Evolutionary conservation across 2,797 vertebrate species (phyloP), one percentile per base, ranked within the genome.

Genomic region (Amblyopsis hoosieri): DNA sequence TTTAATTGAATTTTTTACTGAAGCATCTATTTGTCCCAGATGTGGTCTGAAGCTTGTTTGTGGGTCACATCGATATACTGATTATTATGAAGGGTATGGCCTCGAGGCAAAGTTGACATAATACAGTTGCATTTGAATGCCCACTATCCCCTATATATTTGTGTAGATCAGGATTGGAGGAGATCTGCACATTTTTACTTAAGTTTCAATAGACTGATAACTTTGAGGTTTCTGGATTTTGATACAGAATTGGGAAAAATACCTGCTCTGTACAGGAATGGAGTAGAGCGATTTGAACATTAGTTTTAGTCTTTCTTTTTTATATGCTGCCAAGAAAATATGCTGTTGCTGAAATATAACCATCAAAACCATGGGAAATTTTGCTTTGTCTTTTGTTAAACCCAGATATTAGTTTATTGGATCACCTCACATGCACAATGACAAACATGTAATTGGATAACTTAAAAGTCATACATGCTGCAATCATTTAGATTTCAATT

Each of bases 301-400:
- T 91, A 90, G 83, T 76, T 80, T 79, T 90, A 90, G 89, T 91
- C 74, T 81, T 69, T 83, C 87, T 85, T 84, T 86, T 90, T 84
- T 92, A 92, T 93, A 92, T 92, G 85, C 89, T 91, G 89, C 90
- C 90, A 90, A 87, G 90, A 92, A 91, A 91, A 88, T 82, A 88
- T 89, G 84, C 88, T 87, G 85, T 91, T 92, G 87, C 89, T 93
- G 75, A 94, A 94, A 93, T 93, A 94, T 93, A 93, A 91, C 85
- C 84, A 85, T 89, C 80, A 85, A 91, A 92, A 87, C 80, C 85
- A 89, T 84, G 81, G 74, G 72, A 79, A 54, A 60, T 74, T 82
- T 71, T 82, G 77, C 71, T 85, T 85, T 66, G 75, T 88, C 80
- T 82, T 83, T 84, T 84, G 45, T 79, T 75, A 62, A 47, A 46